These are phyloP conservation scores for Anadara kagoshimensis DNA, from an alignment of 1,140 invertebrate species.

Conservation along the genomic window DNA sequence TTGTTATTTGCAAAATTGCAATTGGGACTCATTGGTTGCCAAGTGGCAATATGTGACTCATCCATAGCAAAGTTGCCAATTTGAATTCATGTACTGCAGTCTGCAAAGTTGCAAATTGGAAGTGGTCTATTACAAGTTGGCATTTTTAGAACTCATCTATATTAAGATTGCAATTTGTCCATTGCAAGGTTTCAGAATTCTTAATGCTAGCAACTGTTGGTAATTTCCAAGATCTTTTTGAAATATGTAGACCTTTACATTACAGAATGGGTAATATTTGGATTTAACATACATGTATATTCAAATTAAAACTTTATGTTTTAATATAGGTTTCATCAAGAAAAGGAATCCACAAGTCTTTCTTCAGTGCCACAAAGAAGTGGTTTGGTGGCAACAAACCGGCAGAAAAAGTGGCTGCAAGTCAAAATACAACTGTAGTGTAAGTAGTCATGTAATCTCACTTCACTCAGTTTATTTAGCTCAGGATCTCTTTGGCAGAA, in stretches of 20 bases:
- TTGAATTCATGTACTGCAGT: too few species aligned
- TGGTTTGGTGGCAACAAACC: conserved; percentile 94
- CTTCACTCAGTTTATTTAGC: background rate
- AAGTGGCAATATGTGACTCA: too few species aligned
- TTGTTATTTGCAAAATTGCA: too few species aligned
- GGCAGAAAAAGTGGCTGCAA: conserved; percentile 77
- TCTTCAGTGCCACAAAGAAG: conserved; percentile 94
- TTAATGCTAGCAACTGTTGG: too few species aligned
- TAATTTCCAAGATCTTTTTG: background rate
- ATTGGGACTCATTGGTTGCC: too few species aligned
- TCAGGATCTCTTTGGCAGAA: background rate
- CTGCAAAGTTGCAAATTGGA: too few species aligned
- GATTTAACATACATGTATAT: background rate
- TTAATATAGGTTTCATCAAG: conserved; percentile 69
- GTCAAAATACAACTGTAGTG: conserved; percentile 84
- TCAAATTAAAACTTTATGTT: too few species aligned
- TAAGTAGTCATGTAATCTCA: conserved; percentile 77
- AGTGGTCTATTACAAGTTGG: too few species aligned
- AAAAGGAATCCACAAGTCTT: conserved; percentile 92
- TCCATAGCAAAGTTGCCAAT: too few species aligned
- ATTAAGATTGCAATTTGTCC: too few species aligned
- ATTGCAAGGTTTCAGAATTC: too few species aligned
- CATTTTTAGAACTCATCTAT: too few species aligned
- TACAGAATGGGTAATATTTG: background rate
- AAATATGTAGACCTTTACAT: background rate